phyloP scores from a whole-genome alignment of 2,113 vertebrate genomes.

The Agelaius tricolor region DNA sequence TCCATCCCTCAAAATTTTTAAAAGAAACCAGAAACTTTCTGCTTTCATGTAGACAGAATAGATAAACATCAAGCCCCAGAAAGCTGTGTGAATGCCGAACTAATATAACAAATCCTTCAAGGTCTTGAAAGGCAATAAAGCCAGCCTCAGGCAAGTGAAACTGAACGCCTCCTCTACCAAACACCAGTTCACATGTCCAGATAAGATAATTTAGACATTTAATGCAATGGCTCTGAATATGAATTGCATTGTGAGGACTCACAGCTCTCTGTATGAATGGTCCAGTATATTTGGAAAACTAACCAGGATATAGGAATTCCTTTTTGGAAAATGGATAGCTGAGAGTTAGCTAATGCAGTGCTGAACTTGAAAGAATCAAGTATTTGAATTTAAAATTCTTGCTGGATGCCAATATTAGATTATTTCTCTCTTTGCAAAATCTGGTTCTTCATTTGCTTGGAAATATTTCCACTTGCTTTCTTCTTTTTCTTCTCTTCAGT shows the following conservation, averaged over 20 bases:
- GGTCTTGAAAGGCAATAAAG: background rate
- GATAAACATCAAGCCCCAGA: background rate
- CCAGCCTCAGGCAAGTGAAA: background rate
- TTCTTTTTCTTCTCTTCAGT: background rate
- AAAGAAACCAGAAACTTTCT: background rate
- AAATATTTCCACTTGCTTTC: background rate
- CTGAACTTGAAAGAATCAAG: background rate
- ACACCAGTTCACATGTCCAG: background rate
- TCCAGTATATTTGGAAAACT: background rate
- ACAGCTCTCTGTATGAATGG: background rate
- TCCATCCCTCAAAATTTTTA: background rate
- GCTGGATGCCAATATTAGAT: background rate
- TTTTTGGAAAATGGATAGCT: background rate
- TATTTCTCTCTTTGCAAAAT: background rate
- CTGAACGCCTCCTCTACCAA: background rate
- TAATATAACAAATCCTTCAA: background rate
- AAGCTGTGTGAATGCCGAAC: background rate
- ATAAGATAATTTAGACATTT: background rate
- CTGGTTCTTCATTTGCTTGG: background rate
- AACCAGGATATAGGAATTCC: background rate
- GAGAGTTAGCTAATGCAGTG: background rate
- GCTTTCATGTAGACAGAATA: background rate
- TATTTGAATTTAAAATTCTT: background rate
- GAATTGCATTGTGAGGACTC: background rate
- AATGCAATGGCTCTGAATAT: background rate